Evolutionary conservation across 2,888 invertebrate genomes (phyloP), one percentile per base, ranked within the genome.

Genomic region (Teleogryllus oceanicus): DNA sequence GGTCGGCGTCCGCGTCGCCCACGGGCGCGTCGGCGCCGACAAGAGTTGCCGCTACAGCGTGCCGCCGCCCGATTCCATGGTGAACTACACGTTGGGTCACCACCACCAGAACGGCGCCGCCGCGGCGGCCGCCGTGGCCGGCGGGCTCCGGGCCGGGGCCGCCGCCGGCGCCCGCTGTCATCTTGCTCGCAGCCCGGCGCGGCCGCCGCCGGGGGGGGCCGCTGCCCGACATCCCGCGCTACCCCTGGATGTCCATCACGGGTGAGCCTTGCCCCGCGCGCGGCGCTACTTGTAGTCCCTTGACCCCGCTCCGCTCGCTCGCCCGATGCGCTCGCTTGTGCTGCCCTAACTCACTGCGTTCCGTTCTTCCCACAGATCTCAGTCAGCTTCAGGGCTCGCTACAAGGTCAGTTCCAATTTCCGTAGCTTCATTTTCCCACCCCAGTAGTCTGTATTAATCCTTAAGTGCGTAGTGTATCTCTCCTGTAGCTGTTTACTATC

Each of bases 221-320:
- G 81, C 93, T 96, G 86, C 95, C 95, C 78, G 96, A 96, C 89
- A 94, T 96, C 87, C 96, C 96, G 80, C 92, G 96, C 86, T 96
- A 97, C 88, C 96, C 96, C 78, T 97, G 96, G 96, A 96, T 97
- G 96, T 95, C 96, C 86, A 95, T 96, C 88, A 96, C 96, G 91
- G 96, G 96, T 96, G 91, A 93, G 91, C 90, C 78, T 80, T 76
- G 24, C 49, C 49, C 49, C 50, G 24, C 1, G 50, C 77, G 49
- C 13, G 0, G 16, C 16, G n/a, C 62, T n/a, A 5, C 62, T 11
- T 13, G 0, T 1, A 62, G 13, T 62, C 62, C 62, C 62, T 18
- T 11, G 3, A 3, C 62, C 18, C n/a, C 62, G 16, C n/a, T 1
- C 62, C 62, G 13, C n/a, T n/a, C 16, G n/a, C 13, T 18, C 13